These are phyloP conservation scores for Pseudorectes ferrugineus DNA, from an alignment of 2,113 vertebrate species.

Conservation along the genomic window DNA sequence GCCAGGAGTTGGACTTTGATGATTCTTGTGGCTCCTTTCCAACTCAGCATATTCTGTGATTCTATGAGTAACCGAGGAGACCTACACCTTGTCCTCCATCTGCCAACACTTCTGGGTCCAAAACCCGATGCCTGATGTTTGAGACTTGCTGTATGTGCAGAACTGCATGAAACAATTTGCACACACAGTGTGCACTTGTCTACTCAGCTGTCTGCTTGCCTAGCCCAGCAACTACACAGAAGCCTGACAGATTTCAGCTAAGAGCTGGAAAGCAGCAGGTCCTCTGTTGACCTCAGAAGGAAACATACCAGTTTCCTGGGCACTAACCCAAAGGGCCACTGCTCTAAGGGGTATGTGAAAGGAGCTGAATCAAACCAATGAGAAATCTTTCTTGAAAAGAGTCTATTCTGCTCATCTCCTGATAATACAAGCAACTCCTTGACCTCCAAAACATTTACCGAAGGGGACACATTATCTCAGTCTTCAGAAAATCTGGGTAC, in stretches of 20 bases:
- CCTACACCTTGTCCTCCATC: not conserved
- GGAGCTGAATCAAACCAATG: not conserved
- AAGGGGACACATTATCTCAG: not conserved
- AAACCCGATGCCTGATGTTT: not conserved
- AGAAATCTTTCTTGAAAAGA: not conserved
- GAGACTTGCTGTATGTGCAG: not conserved
- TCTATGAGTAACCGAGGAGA: not conserved
- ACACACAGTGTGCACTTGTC: not conserved
- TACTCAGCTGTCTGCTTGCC: not conserved
- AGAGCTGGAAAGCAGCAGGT: not conserved
- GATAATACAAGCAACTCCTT: not conserved
- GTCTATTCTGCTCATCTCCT: not conserved
- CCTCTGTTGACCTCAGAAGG: not conserved
- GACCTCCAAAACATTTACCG: not conserved
- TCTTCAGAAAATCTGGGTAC: not conserved
- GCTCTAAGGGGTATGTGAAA: not conserved
- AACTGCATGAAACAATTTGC: not conserved
- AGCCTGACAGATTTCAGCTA: not conserved
- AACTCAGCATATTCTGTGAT: not conserved
- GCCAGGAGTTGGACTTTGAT: not conserved
- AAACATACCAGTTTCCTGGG: not conserved
- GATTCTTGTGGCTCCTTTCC: not conserved
- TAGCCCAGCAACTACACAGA: not conserved
- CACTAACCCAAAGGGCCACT: not conserved
- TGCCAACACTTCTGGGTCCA: not conserved